These are phyloP conservation scores for Bufotes viridis DNA, from an alignment of 2,797 vertebrate genomes.

Conservation along the genomic window DNA sequence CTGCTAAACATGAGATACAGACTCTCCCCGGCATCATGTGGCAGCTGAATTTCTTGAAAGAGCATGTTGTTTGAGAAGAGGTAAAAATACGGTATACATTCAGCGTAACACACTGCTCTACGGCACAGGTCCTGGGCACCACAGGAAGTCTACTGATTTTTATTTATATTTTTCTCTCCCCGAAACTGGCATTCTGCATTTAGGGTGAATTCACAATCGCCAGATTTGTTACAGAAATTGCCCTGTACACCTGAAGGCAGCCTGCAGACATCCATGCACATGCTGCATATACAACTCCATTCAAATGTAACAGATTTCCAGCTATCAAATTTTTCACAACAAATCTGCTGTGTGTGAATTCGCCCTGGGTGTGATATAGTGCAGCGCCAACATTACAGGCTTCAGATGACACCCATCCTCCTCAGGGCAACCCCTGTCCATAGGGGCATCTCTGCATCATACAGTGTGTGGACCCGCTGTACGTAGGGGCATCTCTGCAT, in stretches of 20 bases:
- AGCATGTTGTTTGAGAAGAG: neutral
- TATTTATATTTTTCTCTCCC: neutral
- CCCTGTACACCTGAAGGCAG: too few relatives aligned
- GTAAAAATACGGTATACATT: conserved; percentile 18
- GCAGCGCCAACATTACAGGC: too few relatives aligned
- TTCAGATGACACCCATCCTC: neutral
- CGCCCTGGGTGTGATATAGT: too few relatives aligned
- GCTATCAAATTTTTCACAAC: too few relatives aligned
- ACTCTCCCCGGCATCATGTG: conserved; percentile 48
- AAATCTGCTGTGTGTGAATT: too few relatives aligned
- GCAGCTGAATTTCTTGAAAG: conserved; percentile 61
- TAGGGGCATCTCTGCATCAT: neutral
- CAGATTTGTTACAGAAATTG: too few relatives aligned
- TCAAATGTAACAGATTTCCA: too few relatives aligned
- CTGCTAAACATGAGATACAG: conserved; percentile 54
- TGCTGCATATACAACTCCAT: too few relatives aligned
- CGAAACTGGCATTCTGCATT: neutral
- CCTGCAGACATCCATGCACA: too few relatives aligned
- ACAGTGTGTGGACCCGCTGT: neutral
- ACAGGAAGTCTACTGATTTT: neutral
- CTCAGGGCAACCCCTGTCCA: neutral
- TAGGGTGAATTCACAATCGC: neutral
- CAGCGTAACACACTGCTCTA: neutral
- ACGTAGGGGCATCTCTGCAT: too few relatives aligned
- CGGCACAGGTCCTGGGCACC: neutral